phyloP scores from a whole-genome alignment of 2,888 invertebrate species.

The Notodonta ziczac region DNA sequence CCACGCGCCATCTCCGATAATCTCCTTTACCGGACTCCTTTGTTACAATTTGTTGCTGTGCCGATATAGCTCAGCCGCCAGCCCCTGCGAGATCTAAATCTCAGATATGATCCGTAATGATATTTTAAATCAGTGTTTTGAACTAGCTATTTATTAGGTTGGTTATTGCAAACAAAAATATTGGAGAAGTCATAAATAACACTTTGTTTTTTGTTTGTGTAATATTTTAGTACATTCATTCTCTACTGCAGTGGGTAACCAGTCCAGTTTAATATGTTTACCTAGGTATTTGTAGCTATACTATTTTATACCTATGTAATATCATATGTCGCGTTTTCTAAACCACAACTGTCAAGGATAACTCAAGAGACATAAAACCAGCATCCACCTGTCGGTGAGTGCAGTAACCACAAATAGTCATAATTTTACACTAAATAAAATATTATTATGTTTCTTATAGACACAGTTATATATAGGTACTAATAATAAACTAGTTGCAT shows the following conservation, averaged over 20 bases:
- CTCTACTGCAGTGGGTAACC: no score
- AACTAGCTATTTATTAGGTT: constrained; percentile 64
- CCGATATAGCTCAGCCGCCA: constrained; percentile 58
- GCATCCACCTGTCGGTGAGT: constrained; percentile 1
- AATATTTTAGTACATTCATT: no score
- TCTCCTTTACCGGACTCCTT: constrained; percentile 80
- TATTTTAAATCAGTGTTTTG: constrained; percentile 79
- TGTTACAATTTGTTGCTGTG: constrained; percentile 81
- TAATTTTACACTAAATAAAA: background rate
- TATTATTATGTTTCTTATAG: no score
- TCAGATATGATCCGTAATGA: constrained; percentile 80
- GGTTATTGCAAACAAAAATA: constrained; percentile 26
- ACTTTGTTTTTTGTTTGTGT: no score
- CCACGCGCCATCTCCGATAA: constrained; percentile 79
- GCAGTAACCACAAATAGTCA: background rate
- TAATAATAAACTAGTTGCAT: background rate
- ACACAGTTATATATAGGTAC: no score
- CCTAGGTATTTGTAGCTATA: no score
- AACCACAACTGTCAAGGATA: background rate
- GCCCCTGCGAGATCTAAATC: constrained; percentile 70
- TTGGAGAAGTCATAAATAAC: constrained; percentile 12
- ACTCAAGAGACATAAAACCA: background rate
- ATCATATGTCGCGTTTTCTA: constrained; percentile 6
- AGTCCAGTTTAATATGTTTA: no score
- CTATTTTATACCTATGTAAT: background rate